Percentiles rank a stretch among this genome's conserved stretches.
Conservation (phyloP, 1,140 invertebrate species). For the Penaeus indicus region DNA sequence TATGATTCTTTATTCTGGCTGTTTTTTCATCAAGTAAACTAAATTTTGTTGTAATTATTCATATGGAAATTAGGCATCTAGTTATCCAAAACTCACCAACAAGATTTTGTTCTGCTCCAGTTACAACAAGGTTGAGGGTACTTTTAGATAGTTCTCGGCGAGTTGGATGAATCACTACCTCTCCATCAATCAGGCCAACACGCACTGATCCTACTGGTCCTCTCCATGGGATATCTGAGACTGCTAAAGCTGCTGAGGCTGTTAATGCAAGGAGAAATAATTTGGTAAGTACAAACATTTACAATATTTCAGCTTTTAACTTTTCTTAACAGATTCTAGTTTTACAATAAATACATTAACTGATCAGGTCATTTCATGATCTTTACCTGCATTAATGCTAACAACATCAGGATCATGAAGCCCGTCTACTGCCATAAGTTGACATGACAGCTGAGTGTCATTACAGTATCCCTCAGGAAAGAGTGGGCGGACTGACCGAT, state of each 20-base stretch:
- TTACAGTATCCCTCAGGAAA: slow-evolving; percentile 78
- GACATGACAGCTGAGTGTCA: slow-evolving; percentile 81
- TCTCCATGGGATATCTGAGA: slow-evolving; percentile 98
- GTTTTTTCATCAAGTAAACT: background rate
- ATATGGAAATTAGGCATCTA: slow-evolving; percentile 10
- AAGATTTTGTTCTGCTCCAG: slow-evolving; percentile 75
- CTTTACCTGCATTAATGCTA: slow-evolving; percentile 86
- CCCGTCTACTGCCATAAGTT: slow-evolving; percentile 92
- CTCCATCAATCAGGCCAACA: slow-evolving; percentile 84
- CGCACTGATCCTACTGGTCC: slow-evolving; percentile 95
- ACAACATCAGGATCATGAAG: slow-evolving; percentile 90
- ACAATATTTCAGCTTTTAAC: background rate
- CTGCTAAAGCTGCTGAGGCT: slow-evolving; percentile 89
- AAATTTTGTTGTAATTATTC: background rate
- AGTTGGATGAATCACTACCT: slow-evolving; percentile 90
- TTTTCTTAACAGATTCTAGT: background rate
- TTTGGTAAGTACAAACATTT: background rate
- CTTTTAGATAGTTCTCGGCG: slow-evolving; percentile 83
- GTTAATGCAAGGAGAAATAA: slow-evolving; percentile 62
- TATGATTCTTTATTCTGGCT: background rate
- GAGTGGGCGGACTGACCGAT: slow-evolving; percentile 90
- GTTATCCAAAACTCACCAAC: slow-evolving; percentile 70
- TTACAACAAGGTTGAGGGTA: slow-evolving; percentile 86
- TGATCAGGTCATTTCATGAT: slow-evolving; percentile 65
- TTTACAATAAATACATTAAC: background rate